phyloP scores from a whole-genome alignment of 2,797 vertebrate genomes.

The Falco naumanni region DNA sequence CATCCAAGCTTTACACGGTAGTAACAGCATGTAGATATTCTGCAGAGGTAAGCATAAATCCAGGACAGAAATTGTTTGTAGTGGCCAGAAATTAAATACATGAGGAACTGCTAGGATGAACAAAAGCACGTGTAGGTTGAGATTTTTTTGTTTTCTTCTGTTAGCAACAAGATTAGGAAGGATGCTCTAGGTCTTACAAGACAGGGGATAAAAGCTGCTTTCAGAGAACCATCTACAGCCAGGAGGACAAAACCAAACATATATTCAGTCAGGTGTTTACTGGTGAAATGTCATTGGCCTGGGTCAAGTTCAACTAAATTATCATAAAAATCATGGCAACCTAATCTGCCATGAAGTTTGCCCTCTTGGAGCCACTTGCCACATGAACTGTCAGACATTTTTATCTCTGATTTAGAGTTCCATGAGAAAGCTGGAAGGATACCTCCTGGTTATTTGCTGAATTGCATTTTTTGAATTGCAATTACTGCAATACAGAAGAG shows the following conservation, averaged over 20 bases:
- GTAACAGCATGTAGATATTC: not conserved
- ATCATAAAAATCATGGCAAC: not conserved
- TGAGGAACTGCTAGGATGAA: not conserved
- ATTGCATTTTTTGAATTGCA: no score
- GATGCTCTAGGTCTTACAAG: not conserved
- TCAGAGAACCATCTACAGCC: not conserved
- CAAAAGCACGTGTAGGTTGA: not conserved
- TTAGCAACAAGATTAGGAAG: not conserved
- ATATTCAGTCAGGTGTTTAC: not conserved
- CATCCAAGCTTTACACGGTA: not conserved
- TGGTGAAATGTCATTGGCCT: not conserved
- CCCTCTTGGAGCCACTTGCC: not conserved
- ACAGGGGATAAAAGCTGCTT: not conserved
- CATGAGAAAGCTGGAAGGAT: not conserved
- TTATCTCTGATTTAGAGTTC: not conserved
- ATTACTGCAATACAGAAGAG: not conserved
- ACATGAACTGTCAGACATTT: not conserved
- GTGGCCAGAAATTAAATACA: not conserved
- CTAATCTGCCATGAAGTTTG: not conserved
- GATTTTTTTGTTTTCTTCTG: not conserved
- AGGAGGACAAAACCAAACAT: not conserved
- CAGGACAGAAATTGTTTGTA: not conserved
- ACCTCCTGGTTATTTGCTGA: not conserved
- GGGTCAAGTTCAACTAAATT: not conserved
- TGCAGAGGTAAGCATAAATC: not conserved